Evolutionary conservation across 2,888 invertebrate species (phyloP), one percentile per base, ranked within the genome.

Genomic region (Lepidochitona cinerea): DNA sequence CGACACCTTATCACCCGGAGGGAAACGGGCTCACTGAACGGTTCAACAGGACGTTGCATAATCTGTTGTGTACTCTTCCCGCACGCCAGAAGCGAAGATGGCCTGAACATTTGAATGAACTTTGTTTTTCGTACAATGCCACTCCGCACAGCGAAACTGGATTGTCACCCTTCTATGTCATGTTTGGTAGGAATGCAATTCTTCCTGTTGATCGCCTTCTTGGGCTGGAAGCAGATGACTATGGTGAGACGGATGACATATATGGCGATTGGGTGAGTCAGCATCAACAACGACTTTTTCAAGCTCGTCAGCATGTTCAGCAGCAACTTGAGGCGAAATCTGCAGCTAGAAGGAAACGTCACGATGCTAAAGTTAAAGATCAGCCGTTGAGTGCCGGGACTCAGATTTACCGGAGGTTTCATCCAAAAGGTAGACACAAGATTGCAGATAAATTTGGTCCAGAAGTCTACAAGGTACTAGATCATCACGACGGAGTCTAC

Each of bases 1-100:
- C 76, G 14, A 76, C 69, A 6, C 71, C 74, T 18, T 77, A 77
- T 37, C 75, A 75, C 33, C 73, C 67, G 18, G 67, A 70, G 32
- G 67, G 70, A n/a, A 75, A 75, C 35, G 36, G 66, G 26, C 66
- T 67, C 26, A 65, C 53, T 35, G 73, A 75, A 33, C 12, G 73
- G 12, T 75, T 74, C 33, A 75, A 74, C 36, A 7, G 73, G n/a
- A 75, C 75, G 4, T n/a, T 75, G 26, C 73, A 74, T 32, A 35
- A 73, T 37, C 36, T 73, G 29, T 26, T 75, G 18, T 41, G 59
- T 23, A 70, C 71, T 23, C 54, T 75, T 3, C 37, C 64, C 12
- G 49, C 53, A 26, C 35, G 37, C 4, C n/a, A 53, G 6, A 75
- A 75, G 70, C 26, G 32, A 29, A n/a, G 53, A 29, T 75, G 75